Percentiles rank a stretch among this genome's conserved stretches.
phyloP scores from a whole-genome alignment of 2,797 vertebrate species.

The Smutsia gigantea region DNA sequence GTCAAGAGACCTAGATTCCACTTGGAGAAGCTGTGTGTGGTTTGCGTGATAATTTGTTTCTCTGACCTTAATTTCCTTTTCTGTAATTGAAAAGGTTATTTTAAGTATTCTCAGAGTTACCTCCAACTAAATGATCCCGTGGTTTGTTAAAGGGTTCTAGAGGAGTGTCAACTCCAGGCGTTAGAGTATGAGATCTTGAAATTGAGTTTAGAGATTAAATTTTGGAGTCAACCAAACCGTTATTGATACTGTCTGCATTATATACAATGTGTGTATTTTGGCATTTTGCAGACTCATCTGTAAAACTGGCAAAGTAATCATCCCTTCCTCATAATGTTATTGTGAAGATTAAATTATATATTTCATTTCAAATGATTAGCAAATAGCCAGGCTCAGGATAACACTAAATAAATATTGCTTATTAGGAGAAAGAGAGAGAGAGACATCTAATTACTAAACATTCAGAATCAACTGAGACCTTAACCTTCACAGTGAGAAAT shows the following conservation, averaged over 20 bases:
- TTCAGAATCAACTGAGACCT: neutral
- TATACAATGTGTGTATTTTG: neutral
- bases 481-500: neutral
- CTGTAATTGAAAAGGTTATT: neutral
- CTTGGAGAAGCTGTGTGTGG: neutral
- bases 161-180: neutral
- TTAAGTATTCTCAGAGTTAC: neutral
- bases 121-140: neutral
- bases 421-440: neutral
- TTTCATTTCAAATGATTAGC: neutral
- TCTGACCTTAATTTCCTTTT: constrained; percentile 22
- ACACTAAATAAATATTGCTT: neutral
- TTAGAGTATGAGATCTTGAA: neutral
- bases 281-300: neutral
- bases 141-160: neutral
- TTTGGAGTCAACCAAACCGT: neutral
- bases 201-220: neutral
- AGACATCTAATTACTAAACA: neutral
- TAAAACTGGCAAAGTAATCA: neutral
- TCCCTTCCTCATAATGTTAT: neutral
- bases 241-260: neutral
- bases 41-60: neutral
- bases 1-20: neutral
- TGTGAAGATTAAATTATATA: neutral
- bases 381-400: neutral